These are phyloP conservation scores for Lutjanus campechanus DNA, from an alignment of 2,797 vertebrate species.

Conservation along the genomic window DNA sequence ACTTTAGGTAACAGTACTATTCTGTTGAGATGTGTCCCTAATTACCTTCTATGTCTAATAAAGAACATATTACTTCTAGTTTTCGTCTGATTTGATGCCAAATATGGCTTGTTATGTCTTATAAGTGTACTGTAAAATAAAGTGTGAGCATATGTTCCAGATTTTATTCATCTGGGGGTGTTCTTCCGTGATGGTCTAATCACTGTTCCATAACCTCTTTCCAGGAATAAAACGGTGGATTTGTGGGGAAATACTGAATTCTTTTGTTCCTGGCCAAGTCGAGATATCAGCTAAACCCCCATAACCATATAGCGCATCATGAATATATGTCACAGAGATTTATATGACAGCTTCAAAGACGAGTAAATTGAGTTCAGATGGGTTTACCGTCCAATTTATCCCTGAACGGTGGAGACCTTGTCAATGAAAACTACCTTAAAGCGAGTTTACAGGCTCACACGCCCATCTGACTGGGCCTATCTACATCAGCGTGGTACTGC, in stretches of 20 bases:
- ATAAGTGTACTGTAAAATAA: too few relatives aligned
- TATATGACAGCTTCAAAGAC: constrained; percentile 30
- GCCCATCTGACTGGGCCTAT: constrained; percentile 6
- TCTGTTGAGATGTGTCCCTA: too few relatives aligned
- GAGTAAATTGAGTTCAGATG: constrained; percentile 53
- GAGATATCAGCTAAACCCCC: neutral
- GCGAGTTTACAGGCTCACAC: constrained; percentile 4
- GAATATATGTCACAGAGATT: constrained; percentile 27
- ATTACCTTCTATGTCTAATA: too few relatives aligned
- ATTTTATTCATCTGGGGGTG: neutral
- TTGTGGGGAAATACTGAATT: neutral
- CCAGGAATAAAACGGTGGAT: neutral
- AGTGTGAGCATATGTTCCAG: neutral
- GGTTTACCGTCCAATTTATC: constrained; percentile 41
- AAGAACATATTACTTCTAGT: too few relatives aligned
- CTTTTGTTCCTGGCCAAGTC: constrained; percentile 12
- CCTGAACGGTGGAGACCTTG: constrained; percentile 9
- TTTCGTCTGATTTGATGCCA: too few relatives aligned
- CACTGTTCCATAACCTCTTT: neutral
- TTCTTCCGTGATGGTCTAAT: neutral
- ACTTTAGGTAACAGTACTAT: too few relatives aligned
- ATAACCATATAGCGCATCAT: neutral
- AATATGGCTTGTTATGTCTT: too few relatives aligned
- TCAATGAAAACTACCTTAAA: constrained; percentile 43
- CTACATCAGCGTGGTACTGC: constrained; percentile 4